These are phyloP conservation scores for Metacarcinus magister DNA, from an alignment of 2,888 invertebrate species.

Conservation along the genomic window DNA sequence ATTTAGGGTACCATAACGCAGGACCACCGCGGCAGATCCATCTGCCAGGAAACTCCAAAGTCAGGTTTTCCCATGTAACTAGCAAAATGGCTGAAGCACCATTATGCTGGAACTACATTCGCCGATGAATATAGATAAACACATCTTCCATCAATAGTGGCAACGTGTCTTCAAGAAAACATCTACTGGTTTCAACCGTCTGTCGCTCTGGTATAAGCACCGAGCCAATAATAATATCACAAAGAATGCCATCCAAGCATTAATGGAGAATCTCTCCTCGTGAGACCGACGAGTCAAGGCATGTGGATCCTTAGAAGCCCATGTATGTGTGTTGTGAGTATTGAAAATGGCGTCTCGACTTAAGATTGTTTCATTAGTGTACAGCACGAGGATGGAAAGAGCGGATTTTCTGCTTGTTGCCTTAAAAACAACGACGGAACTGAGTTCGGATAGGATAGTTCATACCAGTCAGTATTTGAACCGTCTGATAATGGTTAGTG, in stretches of 20 bases:
- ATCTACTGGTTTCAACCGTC: neutral
- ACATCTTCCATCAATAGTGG: neutral
- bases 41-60: neutral
- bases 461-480: neutral
- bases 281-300: neutral
- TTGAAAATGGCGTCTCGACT: neutral
- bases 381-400: neutral
- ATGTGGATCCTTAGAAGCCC: neutral
- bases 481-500: constrained; percentile 30
- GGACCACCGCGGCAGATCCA: neutral
- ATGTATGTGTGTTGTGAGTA: neutral
- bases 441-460: neutral
- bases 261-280: neutral
- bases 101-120: neutral
- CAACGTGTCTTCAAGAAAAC: constrained; percentile 11
- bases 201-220: neutral
- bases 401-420: neutral
- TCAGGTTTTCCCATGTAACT: neutral
- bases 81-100: neutral
- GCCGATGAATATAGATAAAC: neutral
- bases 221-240: neutral
- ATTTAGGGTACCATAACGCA: neutral
- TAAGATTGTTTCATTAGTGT: neutral
- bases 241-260: too few relatives aligned
- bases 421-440: neutral